These are phyloP conservation scores for Pogonocherus hispidulus DNA, from an alignment of 2,888 invertebrate genomes.

Conservation along the genomic window DNA sequence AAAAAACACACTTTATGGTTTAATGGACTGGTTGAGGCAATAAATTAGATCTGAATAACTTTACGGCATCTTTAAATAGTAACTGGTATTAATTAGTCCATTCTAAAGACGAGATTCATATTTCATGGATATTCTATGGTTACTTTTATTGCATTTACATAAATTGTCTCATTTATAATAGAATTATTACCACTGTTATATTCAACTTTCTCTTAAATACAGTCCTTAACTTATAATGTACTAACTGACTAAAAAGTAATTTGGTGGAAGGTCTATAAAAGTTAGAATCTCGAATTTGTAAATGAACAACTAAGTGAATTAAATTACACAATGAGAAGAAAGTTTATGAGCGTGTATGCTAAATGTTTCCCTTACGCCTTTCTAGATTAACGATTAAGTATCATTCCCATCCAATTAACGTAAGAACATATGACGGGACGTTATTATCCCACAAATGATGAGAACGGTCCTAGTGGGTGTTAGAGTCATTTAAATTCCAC, in stretches of 20 bases:
- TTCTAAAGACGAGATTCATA: constrained; percentile 28
- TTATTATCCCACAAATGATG: too few relatives aligned
- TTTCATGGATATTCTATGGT: constrained; percentile 6
- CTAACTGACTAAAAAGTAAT: neutral
- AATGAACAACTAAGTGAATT: too few relatives aligned
- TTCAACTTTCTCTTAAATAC: neutral
- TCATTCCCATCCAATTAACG: too few relatives aligned
- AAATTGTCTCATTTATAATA: constrained; percentile 2
- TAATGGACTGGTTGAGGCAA: constrained; percentile 36
- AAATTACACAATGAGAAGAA: too few relatives aligned
- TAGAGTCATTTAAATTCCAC: neutral
- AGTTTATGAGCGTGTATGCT: too few relatives aligned
- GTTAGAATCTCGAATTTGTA: too few relatives aligned
- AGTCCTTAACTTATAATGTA: neutral
- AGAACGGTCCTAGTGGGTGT: neutral
- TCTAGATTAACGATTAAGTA: too few relatives aligned
- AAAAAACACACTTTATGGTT: constrained; percentile 33
- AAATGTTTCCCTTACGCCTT: too few relatives aligned
- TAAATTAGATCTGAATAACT: constrained; percentile 42
- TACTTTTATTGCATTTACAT: constrained; percentile 13
- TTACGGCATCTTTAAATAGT: constrained; percentile 40
- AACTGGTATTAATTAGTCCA: constrained; percentile 45
- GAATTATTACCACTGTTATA: neutral
- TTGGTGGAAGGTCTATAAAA: too few relatives aligned
- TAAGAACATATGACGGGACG: too few relatives aligned